These are phyloP conservation scores for Frieseomelitta varia DNA, from an alignment of 1,140 invertebrate genomes.

Conservation along the genomic window DNA sequence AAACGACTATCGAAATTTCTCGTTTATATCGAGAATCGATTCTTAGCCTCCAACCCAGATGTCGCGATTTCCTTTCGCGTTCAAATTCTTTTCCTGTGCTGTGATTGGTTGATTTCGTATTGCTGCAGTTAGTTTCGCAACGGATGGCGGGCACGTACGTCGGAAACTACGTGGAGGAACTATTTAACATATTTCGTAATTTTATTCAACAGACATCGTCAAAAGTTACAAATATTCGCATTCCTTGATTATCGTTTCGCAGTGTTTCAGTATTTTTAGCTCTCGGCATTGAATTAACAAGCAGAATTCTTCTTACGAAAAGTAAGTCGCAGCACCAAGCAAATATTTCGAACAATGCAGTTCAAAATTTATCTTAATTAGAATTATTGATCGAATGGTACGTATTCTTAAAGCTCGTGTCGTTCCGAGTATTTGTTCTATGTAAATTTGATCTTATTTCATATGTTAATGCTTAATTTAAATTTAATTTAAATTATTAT, in stretches of 20 bases:
- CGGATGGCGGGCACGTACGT: rapidly evolving
- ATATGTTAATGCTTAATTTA: background rate
- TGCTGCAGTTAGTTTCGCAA: background rate
- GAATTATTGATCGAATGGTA: background rate
- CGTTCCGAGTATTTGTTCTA: no score
- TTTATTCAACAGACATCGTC: background rate
- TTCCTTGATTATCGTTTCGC: background rate
- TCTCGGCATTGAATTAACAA: background rate
- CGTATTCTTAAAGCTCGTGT: background rate
- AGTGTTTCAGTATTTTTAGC: background rate
- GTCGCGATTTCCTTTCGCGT: no score
- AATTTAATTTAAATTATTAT: background rate
- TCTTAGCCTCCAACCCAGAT: background rate
- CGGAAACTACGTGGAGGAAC: background rate
- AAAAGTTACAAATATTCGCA: background rate
- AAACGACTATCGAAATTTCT: background rate
- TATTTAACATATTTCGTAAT: background rate
- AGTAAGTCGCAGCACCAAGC: background rate
- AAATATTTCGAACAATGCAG: background rate
- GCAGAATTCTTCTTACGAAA: background rate
- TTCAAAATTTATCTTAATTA: background rate
- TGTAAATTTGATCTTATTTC: background rate
- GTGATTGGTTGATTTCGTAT: background rate
- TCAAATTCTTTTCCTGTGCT: background rate
- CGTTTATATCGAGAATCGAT: background rate